Percentiles rank a stretch among this genome's conserved stretches.
phyloP scores from a whole-genome alignment of 1,140 invertebrate genomes.

The Hylyphantes graminicola region DNA sequence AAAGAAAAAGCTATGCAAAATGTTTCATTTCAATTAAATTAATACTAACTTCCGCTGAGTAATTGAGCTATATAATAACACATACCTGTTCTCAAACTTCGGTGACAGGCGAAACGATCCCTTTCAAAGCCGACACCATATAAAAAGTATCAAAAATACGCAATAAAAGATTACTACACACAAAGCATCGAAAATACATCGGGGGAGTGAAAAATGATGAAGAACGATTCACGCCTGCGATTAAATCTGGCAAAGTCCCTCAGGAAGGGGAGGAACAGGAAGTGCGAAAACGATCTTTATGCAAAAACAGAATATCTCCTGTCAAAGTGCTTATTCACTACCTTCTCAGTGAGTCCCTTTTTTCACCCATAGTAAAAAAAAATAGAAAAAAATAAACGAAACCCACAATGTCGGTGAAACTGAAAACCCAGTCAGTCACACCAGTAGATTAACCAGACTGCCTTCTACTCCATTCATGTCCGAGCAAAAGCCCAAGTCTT shows the following conservation, averaged over 20 bases:
- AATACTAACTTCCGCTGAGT: no score
- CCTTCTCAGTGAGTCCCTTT: constrained; percentile 27
- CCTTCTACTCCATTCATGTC: constrained; percentile 4
- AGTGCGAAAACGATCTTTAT: constrained; percentile 47
- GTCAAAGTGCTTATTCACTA: constrained; percentile 35
- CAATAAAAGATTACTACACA: no score
- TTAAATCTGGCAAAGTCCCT: not conserved
- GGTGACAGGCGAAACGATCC: no score
- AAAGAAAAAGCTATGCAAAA: no score
- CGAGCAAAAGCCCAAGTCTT: not conserved
- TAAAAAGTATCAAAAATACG: no score
- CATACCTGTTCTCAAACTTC: no score
- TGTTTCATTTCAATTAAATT: no score
- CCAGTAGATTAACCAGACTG: constrained; percentile 34
- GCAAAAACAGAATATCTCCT: constrained; percentile 31
- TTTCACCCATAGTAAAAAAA: not conserved
- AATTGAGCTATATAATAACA: no score
- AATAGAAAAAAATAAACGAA: constrained; percentile 17
- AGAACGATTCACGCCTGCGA: constrained; percentile 13
- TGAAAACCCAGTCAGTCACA: constrained; percentile 29
- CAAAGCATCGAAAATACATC: no score
- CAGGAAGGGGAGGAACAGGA: constrained; percentile 11
- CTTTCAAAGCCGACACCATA: no score
- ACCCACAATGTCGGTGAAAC: constrained; percentile 34
- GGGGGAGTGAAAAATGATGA: no score